Evolutionary conservation across 1,140 invertebrate genomes (phyloP), one percentile per base, ranked within the genome.

Genomic region (Orchesella cincta): DNA sequence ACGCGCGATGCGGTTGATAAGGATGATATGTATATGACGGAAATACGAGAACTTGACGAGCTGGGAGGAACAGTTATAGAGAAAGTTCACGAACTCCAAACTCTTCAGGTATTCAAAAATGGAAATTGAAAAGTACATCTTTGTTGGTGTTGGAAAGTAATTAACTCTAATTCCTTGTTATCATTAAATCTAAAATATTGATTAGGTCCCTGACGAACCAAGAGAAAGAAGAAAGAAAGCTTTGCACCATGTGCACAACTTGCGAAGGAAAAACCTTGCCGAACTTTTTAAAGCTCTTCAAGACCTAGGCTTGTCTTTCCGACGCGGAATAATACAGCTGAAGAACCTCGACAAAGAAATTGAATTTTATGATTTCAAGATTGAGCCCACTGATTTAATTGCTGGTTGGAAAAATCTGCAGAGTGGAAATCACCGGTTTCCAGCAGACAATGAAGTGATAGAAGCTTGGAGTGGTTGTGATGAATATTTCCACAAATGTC

Each of bases 201-300:
- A 83, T 70, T 82, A 92, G 88, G 86, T 92, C 1, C 89, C 92
- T 80, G 83, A 85, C 39, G 64, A 62, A 51, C 76, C 88, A 84
- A 80, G 82, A 86, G 85, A 89, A 87, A 83, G 93, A 90, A 87
- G 89, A 85, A 81, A 95, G 91, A 84, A 94, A 94, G 85, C 92
- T 90, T 82, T 90, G 0, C 84, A 85, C 79, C 81, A 85, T 84
- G 92, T 96, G 46, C 87, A 96, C 0, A 91, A 93, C 79, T 91
- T 93, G 80, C 97, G 97, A 84, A 90, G 92, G 35, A 91, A 93
- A 85, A 90, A 90, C 3, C 84, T 98, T 0, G 89, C 92, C 0
- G 93, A 96, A 86, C 87, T 97, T 29, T 97, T 96, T 83, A 93
- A 93, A 83, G 87, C 88, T 18, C 85, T 98, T 0, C 85, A 88